phyloP scores from a whole-genome alignment of 2,888 invertebrate species.

The Pseudococcus jackbeardsleyi region DNA sequence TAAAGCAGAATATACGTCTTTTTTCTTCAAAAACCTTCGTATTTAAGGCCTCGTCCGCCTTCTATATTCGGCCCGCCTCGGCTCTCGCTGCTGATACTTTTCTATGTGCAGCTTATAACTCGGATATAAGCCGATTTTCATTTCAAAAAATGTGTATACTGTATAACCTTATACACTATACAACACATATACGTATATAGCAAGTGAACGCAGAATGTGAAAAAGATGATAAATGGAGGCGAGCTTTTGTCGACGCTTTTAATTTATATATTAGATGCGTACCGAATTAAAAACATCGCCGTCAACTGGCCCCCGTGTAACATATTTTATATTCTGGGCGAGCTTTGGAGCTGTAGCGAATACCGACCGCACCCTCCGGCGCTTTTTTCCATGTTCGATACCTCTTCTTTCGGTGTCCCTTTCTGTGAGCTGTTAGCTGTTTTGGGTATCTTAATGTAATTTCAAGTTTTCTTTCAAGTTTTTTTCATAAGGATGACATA shows the following conservation, averaged over 20 bases:
- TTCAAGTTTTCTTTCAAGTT: too few species aligned
- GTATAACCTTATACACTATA: slow-evolving; percentile 4
- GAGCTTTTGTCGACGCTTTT: slow-evolving; percentile 44
- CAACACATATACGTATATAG: not conserved
- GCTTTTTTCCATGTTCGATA: too few species aligned
- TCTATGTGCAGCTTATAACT: slow-evolving; percentile 21
- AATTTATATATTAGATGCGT: slow-evolving; percentile 47
- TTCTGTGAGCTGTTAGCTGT: too few species aligned
- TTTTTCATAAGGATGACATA: too few species aligned
- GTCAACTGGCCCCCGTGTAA: slow-evolving; percentile 16
- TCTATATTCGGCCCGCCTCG: not conserved
- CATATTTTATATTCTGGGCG: not conserved
- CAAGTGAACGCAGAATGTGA: not conserved
- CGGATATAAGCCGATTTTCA: slow-evolving; percentile 42
- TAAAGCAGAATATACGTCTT: slow-evolving; percentile 42
- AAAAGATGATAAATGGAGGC: slow-evolving; percentile 47
- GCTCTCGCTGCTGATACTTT: not conserved
- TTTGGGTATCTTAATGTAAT: too few species aligned
- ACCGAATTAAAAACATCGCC: slow-evolving; percentile 31
- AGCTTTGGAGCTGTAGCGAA: not conserved
- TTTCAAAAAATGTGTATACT: slow-evolving; percentile 29
- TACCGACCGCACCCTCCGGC: not conserved
- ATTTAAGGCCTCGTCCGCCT: not conserved
- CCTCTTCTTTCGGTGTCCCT: too few species aligned
- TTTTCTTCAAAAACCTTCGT: not conserved